Base-by-base conservation (phyloP, 2,113 vertebrate genomes). In the Gila orcuttii region DNA sequence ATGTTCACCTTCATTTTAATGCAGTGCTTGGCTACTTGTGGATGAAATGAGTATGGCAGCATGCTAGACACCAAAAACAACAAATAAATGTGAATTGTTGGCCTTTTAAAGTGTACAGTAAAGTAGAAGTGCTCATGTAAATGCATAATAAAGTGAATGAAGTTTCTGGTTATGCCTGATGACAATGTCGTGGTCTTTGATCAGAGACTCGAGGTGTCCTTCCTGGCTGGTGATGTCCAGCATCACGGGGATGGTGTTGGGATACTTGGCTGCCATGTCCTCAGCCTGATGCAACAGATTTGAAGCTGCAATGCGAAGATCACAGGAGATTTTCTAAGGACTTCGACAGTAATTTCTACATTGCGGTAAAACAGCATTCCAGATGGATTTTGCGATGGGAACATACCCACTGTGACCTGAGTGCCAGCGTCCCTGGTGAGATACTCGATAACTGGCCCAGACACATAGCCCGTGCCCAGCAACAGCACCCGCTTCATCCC, bases 391-490 rank as follows among this genome's bases (percentile, higher is more conserved):
- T 82, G 25, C 1, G 15, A 31, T 3, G 23, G 55, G 76, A 78
- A 68, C 95, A 91, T 95, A 99, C 98, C 98, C 89, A 97, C 95
- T 79, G 98, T 99, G 90, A 99, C 94, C 92, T 95, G 94, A 25
- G 94, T 91, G 33, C 79, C 93, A 73, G 93, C 76, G 82, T 97
- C 96, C 52, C 97, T 96, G 55, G 94, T 97, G 87, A 99, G 92
- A 89, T 99, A 99, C 84, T 97, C 96, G 33, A 99, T 92, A 1
- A 99, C 96, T 10, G 98, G 97, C 10, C 93, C 96, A 39, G 97
- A 98, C 80, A 99, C 97, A 9, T 99, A 99, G 23, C 98, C 98
- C 25, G 97, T 96, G 19, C 98, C 98, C 0, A 99, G 95, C 90
- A 99, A 86, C 85, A 99, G 94, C 66, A 99, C 95, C 5, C 91